Percentiles rank a stretch among this genome's conserved stretches.
Evolutionary conservation across 2,113 vertebrate genomes (phyloP).

Genomic region (Phrynosoma platyrhinos): DNA sequence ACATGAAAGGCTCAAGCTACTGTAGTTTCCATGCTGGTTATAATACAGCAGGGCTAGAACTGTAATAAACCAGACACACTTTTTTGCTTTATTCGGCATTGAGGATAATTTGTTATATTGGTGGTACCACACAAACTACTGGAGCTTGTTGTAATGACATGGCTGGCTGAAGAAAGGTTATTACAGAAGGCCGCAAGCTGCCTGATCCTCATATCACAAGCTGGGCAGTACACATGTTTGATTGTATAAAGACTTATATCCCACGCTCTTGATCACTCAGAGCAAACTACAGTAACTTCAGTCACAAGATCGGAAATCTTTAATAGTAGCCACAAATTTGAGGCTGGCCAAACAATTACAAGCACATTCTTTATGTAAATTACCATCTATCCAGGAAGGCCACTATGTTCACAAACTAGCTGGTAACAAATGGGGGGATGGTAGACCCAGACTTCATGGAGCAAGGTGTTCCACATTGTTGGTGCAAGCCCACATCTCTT

Average conservation of each 20-base stretch:
- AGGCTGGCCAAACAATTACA: neutral
- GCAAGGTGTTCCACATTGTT: no score
- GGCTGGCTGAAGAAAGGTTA: neutral
- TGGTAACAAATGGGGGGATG: no score
- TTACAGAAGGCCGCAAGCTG: neutral
- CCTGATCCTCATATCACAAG: no score
- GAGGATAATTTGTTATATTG: neutral
- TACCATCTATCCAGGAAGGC: neutral
- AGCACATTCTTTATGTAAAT: neutral
- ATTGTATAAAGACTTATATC: neutral
- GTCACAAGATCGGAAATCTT: neutral
- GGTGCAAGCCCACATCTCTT: no score
- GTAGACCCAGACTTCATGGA: no score
- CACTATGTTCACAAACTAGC: no score
- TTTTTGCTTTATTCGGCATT: neutral
- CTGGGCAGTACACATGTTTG: neutral
- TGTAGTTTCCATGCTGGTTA: neutral
- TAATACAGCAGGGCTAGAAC: neutral
- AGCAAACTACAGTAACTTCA: neutral
- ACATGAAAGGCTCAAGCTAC: neutral
- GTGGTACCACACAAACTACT: neutral
- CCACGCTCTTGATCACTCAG: neutral
- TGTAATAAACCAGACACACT: neutral
- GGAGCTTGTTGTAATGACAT: neutral
- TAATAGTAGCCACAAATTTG: neutral